These are phyloP conservation scores for Ecdyonurus torrentis DNA, from an alignment of 2,888 invertebrate species.

Conservation along the genomic window DNA sequence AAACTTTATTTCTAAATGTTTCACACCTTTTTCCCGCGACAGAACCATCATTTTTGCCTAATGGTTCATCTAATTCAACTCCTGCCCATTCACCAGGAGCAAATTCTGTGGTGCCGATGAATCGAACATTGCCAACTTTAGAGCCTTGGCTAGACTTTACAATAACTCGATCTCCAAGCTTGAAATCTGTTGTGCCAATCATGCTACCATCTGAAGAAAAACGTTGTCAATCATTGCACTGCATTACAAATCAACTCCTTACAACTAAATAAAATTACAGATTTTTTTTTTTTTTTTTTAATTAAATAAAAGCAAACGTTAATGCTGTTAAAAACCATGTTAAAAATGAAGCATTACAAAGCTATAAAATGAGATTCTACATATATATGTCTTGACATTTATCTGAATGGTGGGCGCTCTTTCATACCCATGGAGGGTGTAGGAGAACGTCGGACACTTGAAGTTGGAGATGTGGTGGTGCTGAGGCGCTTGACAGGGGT, in stretches of 20 bases:
- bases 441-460: slow-evolving; percentile 21
- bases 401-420: no score
- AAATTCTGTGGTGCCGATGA: slow-evolving; percentile 76
- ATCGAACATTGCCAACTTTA: slow-evolving; percentile 73
- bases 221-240: no score
- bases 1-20: no score
- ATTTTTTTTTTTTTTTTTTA: no score
- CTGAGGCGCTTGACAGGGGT: slow-evolving; percentile 27
- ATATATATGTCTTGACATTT: no score
- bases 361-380: no score
- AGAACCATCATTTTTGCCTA: slow-evolving; percentile 92
- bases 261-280: no score
- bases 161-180: slow-evolving; percentile 81
- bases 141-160: slow-evolving; percentile 68
- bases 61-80: slow-evolving; percentile 81
- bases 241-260: no score
- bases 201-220: neutral
- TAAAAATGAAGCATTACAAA: no score
- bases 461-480: slow-evolving; percentile 20
- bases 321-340: no score
- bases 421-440: slow-evolving; percentile 20
- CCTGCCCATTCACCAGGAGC: slow-evolving; percentile 92
- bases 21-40: slow-evolving; percentile 75
- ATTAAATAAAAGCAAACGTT: no score
- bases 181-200: slow-evolving; percentile 36